Evolutionary conservation across 2,797 vertebrate species (phyloP), one percentile per base, ranked within the genome.

Genomic region (Oreortyx pictus): DNA sequence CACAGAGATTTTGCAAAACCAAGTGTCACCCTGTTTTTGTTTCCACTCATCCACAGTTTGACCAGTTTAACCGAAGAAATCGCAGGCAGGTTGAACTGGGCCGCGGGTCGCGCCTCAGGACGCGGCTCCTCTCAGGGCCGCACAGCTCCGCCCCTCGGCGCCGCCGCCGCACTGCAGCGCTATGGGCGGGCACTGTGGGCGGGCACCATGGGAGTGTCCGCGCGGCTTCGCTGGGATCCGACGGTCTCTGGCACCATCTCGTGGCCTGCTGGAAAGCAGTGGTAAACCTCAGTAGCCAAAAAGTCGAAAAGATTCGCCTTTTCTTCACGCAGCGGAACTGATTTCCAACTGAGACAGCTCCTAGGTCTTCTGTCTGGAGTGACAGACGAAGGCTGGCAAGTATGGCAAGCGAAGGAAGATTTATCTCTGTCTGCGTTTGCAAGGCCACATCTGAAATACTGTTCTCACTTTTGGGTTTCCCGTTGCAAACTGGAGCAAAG

Each of bases 51-150:
- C 35, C 10, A 10, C 29, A 15, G 41, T 70, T 79, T 66, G 19
- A n/a, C n/a, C n/a, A n/a, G n/a, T 43, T 17, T 14, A 70, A 50
- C 18, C 7, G 22, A 71, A 46, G n/a, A 81, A 81, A 62, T 29
- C 4, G 16, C 1, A 8, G 11, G 6, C 18, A 39, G 27, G 39
- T 5, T 57, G 47, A 80, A 72, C 62, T 41, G 60, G 31, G 61
- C 6, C 0, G 0, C 16, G 0, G 0, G n/a, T 29, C 22, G 4
- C 7, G 10, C 15, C 15, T 81, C 71, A 37, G 71, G 66, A 46
- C 41, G 7, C 50, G 23, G 41, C 65, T 15, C 25, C 39, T n/a
- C 22, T 13, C 13, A 41, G 39, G 12, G 39, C 39, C 5, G 39
- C 46, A 10, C 10, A 54, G n/a, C 13, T 39, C 3, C 49, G 14